Conservation (phyloP, 2,888 invertebrate species). For the Trissolcus japonicus region DNA sequence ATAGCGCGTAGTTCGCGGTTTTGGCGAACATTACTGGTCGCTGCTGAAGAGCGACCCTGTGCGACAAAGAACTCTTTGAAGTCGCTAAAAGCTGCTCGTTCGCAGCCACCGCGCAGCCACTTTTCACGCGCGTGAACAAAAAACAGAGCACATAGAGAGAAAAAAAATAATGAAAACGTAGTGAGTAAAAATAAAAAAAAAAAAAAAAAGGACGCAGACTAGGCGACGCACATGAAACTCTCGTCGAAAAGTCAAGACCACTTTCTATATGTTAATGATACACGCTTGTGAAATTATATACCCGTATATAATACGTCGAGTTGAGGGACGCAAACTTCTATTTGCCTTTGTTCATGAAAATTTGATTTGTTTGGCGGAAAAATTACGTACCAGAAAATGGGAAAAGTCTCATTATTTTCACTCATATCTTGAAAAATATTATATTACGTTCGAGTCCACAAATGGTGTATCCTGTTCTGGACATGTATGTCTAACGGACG, state of each 20-base stretch:
- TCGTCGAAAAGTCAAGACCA: slow-evolving; percentile 42
- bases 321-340: too few relatives aligned
- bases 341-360: slow-evolving; percentile 42
- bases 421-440: too few relatives aligned
- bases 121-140: slow-evolving; percentile 51
- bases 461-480: too few relatives aligned
- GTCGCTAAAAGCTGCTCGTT: slow-evolving; percentile 68
- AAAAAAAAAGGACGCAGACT: slow-evolving; percentile 25
- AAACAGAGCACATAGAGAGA: slow-evolving; percentile 39
- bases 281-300: slow-evolving; percentile 35
- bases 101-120: slow-evolving; percentile 47
- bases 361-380: slow-evolving; percentile 34
- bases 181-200: slow-evolving; percentile 14
- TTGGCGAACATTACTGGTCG: slow-evolving; percentile 33
- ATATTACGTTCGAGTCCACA: too few relatives aligned
- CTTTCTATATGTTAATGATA: slow-evolving; percentile 48
- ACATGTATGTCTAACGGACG: too few relatives aligned
- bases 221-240: slow-evolving; percentile 24
- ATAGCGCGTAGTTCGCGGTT: slow-evolving; percentile 56
- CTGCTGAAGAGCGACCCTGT: slow-evolving; percentile 37
- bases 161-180: slow-evolving; percentile 11
- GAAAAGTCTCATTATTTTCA: slow-evolving; percentile 1
- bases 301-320: slow-evolving; percentile 29
- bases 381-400: background rate
- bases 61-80: slow-evolving; percentile 65